Conservation (phyloP, 2,888 invertebrate species). For the Phania funesta region DNA sequence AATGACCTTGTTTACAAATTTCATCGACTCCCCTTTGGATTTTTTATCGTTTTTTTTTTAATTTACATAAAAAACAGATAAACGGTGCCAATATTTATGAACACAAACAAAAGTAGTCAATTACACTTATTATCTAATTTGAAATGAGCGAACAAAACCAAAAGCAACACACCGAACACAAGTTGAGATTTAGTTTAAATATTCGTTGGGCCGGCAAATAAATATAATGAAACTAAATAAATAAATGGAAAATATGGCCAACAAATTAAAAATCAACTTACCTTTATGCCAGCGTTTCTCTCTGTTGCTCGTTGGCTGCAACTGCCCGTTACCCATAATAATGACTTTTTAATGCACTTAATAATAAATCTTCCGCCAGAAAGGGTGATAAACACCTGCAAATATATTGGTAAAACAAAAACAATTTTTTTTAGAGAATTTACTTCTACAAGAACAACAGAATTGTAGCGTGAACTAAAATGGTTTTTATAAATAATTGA, state of each 20-base stretch:
- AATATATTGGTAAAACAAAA: conserved; percentile 27
- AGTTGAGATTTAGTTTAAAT: conserved; percentile 35
- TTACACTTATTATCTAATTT: conserved; percentile 59
- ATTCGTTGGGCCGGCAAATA: conserved; percentile 2
- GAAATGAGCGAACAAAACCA: conserved; percentile 17
- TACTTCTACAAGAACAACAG: background rate
- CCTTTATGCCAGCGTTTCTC: background rate
- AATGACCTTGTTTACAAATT: conserved; percentile 39
- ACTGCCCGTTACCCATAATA: conserved; percentile 38
- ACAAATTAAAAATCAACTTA: conserved; percentile 49
- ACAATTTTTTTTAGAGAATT: background rate
- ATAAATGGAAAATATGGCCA: background rate
- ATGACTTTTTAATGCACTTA: conserved; percentile 61
- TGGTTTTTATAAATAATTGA: too few relatives aligned
- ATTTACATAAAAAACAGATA: conserved; percentile 28
- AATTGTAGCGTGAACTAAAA: background rate
- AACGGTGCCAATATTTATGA: conserved; percentile 50
- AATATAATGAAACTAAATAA: conserved; percentile 19
- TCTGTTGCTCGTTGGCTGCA: conserved; percentile 11
- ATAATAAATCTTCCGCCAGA: conserved; percentile 61
- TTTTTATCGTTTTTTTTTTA: background rate
- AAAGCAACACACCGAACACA: background rate
- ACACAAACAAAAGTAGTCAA: conserved; percentile 26
- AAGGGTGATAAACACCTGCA: conserved; percentile 54
- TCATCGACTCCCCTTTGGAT: conserved; percentile 29